phyloP scores from a whole-genome alignment of 2,888 invertebrate genomes.

The Drosophila nr. fundita region DNA sequence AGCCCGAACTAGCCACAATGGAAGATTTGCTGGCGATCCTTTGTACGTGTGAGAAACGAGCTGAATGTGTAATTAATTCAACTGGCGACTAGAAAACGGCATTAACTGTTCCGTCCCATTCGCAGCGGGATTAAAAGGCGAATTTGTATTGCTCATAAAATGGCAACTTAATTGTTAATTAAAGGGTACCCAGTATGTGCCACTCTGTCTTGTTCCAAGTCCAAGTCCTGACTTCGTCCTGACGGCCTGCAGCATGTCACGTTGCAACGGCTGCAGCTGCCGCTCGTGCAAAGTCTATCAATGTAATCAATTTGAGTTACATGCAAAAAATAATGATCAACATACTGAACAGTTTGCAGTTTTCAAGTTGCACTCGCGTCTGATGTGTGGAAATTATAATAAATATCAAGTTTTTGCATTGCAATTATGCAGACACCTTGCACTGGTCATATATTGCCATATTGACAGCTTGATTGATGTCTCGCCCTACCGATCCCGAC shows the following conservation, averaged over 20 bases:
- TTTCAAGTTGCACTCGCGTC: slow-evolving; percentile 30
- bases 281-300: slow-evolving; percentile 66
- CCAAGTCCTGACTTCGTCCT: slow-evolving; percentile 1
- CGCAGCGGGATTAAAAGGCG: slow-evolving; percentile 61
- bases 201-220: slow-evolving; percentile 4
- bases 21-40: slow-evolving; percentile 44
- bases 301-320: slow-evolving; percentile 65
- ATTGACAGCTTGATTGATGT: slow-evolving; percentile 77
- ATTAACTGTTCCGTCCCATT: slow-evolving; percentile 16
- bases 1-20: slow-evolving; percentile 14
- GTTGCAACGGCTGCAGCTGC: slow-evolving; percentile 46
- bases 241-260: slow-evolving; percentile 52
- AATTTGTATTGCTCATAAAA: slow-evolving; percentile 68
- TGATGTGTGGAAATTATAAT: slow-evolving; percentile 77
- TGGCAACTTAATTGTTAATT: slow-evolving; percentile 80
- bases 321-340: slow-evolving; percentile 46
- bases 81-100: slow-evolving; percentile 33
- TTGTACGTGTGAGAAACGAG: slow-evolving; percentile 73
- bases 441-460: slow-evolving; percentile 58
- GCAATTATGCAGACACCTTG: slow-evolving; percentile 76
- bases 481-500: slow-evolving; percentile 27
- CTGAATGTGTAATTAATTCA: slow-evolving; percentile 77
- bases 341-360: slow-evolving; percentile 27
- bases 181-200: slow-evolving; percentile 55
- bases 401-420: slow-evolving; percentile 68